Percentiles rank a stretch among this genome's conserved stretches.
These are phyloP conservation scores for Philaethria dido DNA, from an alignment of 2,888 invertebrate genomes.

Conservation along the genomic window DNA sequence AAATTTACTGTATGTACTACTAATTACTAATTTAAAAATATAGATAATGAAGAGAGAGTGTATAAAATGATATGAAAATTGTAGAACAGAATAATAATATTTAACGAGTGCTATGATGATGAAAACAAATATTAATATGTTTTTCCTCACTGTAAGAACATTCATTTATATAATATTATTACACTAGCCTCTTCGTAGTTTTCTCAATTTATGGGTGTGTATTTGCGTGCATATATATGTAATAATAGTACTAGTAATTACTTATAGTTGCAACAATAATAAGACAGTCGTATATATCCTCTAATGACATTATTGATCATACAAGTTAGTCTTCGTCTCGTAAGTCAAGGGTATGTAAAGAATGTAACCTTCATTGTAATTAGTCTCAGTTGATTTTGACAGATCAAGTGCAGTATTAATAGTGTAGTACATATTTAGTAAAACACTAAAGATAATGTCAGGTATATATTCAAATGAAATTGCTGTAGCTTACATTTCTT, in stretches of 20 bases:
- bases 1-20: too few species aligned
- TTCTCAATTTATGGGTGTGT: neutral
- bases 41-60: too few species aligned
- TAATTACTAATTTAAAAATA: too few species aligned
- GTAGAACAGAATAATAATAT: too few species aligned
- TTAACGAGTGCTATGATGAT: neutral
- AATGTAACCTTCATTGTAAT: slow-evolving; percentile 21
- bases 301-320: slow-evolving; percentile 22
- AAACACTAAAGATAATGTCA: neutral
- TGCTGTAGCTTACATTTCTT: neutral
- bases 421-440: neutral
- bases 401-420: slow-evolving; percentile 13
- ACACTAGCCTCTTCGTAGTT: neutral
- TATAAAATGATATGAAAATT: too few species aligned
- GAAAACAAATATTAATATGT: neutral
- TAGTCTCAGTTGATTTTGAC: slow-evolving; percentile 21
- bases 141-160: neutral
- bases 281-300: neutral
- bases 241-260: slow-evolving; percentile 5
- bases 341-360: slow-evolving; percentile 17
- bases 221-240: neutral
- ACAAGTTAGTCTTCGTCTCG: slow-evolving; percentile 7
- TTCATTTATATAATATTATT: neutral
- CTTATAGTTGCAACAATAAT: slow-evolving; percentile 7
- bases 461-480: neutral